Conservation (phyloP, 2,888 invertebrate genomes). For the Drosophila robusta region DNA sequence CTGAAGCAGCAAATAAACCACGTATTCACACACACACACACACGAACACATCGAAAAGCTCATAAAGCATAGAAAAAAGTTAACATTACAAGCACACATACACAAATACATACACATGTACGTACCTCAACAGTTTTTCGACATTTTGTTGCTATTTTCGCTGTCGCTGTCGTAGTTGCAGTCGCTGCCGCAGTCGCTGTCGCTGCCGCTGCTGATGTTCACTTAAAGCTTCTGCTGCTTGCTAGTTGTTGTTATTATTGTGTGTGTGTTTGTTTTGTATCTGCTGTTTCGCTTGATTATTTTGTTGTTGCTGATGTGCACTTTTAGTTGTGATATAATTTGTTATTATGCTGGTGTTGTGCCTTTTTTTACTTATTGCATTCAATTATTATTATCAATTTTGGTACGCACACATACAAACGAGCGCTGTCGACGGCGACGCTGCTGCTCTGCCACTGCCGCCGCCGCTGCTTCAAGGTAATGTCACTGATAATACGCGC, state of each 20-base stretch:
- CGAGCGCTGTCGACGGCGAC: slow-evolving; percentile 12
- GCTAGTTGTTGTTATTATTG: slow-evolving; percentile 34
- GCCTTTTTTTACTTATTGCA: slow-evolving; percentile 59
- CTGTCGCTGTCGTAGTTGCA: slow-evolving; percentile 45
- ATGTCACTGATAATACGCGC: slow-evolving; percentile 68
- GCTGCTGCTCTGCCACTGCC: slow-evolving; percentile 4
- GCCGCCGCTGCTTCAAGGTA: slow-evolving; percentile 63
- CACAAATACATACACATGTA: slow-evolving; percentile 32
- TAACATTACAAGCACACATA: slow-evolving; percentile 46
- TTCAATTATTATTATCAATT: slow-evolving; percentile 58
- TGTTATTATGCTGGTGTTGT: slow-evolving; percentile 46
- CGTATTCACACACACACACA: slow-evolving; percentile 62
- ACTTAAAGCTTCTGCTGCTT: slow-evolving; percentile 56
- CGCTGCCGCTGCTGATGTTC: slow-evolving; percentile 43
- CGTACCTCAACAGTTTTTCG: slow-evolving; percentile 78
- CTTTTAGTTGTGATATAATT: slow-evolving; percentile 59
- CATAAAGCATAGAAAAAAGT: slow-evolving; percentile 47
- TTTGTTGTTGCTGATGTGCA: slow-evolving; percentile 58
- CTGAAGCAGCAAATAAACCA: slow-evolving; percentile 80
- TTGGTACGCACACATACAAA: slow-evolving; percentile 52
- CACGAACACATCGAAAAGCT: slow-evolving; percentile 28
- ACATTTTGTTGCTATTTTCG: slow-evolving; percentile 76
- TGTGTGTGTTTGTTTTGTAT: slow-evolving; percentile 63
- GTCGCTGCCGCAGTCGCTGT: slow-evolving; percentile 30
- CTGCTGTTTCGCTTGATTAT: slow-evolving; percentile 73